Conservation (phyloP, 2,888 invertebrate genomes). For the Erebia epiphron region DNA sequence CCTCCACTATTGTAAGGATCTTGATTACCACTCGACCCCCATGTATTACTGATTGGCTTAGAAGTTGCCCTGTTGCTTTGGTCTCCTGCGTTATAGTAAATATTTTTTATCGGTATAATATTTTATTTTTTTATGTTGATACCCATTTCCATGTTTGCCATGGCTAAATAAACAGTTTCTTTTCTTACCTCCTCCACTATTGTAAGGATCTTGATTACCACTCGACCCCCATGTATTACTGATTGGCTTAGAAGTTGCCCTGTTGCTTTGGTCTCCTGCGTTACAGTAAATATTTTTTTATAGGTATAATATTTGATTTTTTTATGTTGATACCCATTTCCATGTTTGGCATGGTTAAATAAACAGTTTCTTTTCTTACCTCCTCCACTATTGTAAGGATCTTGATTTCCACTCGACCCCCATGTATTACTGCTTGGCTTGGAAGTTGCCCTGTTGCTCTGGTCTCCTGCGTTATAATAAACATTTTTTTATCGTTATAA, state of each 20-base stretch:
- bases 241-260: background rate
- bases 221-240: background rate
- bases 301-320: too few species aligned
- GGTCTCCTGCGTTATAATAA: background rate
- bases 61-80: background rate
- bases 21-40: background rate
- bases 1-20: constrained; percentile 1
- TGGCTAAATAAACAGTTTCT: too few species aligned
- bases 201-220: constrained; percentile 4
- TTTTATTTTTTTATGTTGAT: too few species aligned
- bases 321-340: too few species aligned
- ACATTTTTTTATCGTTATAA: too few species aligned
- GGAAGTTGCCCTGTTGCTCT: background rate
- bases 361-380: background rate
- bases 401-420: constrained; percentile 5
- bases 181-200: background rate
- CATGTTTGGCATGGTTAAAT: too few species aligned
- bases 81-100: background rate
- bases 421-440: constrained; percentile 16
- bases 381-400: constrained; percentile 12
- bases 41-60: background rate
- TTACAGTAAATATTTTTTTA: background rate
- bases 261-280: background rate
- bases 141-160: too few species aligned
- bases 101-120: too few species aligned